Conservation (phyloP, 2,888 invertebrate genomes). For the Archips xylosteana region DNA sequence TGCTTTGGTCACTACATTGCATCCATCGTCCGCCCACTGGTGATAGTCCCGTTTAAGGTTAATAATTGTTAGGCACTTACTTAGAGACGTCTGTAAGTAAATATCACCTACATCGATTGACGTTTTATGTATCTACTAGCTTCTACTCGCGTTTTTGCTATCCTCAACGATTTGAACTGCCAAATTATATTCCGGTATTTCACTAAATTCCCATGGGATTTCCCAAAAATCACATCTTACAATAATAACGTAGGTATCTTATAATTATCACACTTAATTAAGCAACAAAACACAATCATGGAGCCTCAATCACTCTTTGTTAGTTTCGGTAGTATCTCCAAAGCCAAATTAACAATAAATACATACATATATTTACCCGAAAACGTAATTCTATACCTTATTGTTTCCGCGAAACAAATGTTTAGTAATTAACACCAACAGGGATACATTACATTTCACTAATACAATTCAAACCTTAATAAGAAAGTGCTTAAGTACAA, state of each 20-base stretch:
- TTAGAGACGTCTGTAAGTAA: too few species aligned
- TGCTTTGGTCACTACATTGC: too few species aligned
- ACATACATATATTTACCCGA: not conserved
- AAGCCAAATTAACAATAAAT: not conserved
- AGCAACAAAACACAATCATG: not conserved
- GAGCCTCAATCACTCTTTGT: not conserved
- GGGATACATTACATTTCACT: not conserved
- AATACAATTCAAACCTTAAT: conserved; percentile 4
- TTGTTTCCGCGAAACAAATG: conserved; percentile 10
- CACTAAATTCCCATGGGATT: too few species aligned
- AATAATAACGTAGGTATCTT: not conserved
- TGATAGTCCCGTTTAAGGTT: too few species aligned
- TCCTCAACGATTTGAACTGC: too few species aligned
- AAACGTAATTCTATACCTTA: conserved; percentile 14
- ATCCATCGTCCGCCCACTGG: too few species aligned
- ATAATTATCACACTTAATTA: too few species aligned
- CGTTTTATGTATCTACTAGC: too few species aligned
- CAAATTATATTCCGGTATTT: too few species aligned
- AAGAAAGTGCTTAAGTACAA: not conserved
- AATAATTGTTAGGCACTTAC: too few species aligned
- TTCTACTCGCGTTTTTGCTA: too few species aligned
- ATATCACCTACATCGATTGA: too few species aligned
- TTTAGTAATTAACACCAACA: conserved; percentile 5
- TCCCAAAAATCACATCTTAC: not conserved
- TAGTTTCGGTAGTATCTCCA: not conserved